Evolutionary conservation across 2,113 vertebrate species (phyloP), one percentile per base, ranked within the genome.

Genomic region (Zosterops borbonicus): DNA sequence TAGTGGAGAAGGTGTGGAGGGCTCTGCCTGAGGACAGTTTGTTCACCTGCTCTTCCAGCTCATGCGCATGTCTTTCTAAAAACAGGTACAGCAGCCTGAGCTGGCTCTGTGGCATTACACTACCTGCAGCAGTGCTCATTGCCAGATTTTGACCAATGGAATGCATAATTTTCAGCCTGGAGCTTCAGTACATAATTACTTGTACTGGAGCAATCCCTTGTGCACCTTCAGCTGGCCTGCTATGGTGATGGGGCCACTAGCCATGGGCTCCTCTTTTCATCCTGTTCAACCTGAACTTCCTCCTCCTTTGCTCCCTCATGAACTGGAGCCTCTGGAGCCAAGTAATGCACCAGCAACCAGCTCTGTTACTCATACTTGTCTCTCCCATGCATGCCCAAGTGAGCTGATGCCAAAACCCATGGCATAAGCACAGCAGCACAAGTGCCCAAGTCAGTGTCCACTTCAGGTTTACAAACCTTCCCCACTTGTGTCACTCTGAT

Each of bases 1-100:
- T 44, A 74, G 46, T 21, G 24, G 27, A 39, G 25, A 77, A 53
- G 21, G 15, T 47, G 6, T 0, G 0, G 60, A 69, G 3, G 25
- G 63, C 59, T 81, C 37, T 62, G 60, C 60, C 56, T n/a, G 39
- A 84, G 56, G 28, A 62, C 33, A n/a, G 10, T 28, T 13, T 65
- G 64, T 46, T 78, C 35, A 63, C 39, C 14, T 19, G 6, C 42
- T 84, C 39, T 87, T 92, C 41, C 75, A 90, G 42, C 25, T 85
- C 47, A 53, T 9, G 12, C 44, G 29, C 3, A 5, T 1, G 1
- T 37, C 39, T 77, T 90, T 84, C 22, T 81, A 50, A 67, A 91
- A 78, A 25, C n/a, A 67, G 60, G 77, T 29, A 53, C 2, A 5
- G 64, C 37, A 86, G 58, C 59, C 42, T 44, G 46, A 69, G n/a